Evolutionary conservation across 2,888 invertebrate species (phyloP).

Genomic region (Perizoma flavofasciatum): DNA sequence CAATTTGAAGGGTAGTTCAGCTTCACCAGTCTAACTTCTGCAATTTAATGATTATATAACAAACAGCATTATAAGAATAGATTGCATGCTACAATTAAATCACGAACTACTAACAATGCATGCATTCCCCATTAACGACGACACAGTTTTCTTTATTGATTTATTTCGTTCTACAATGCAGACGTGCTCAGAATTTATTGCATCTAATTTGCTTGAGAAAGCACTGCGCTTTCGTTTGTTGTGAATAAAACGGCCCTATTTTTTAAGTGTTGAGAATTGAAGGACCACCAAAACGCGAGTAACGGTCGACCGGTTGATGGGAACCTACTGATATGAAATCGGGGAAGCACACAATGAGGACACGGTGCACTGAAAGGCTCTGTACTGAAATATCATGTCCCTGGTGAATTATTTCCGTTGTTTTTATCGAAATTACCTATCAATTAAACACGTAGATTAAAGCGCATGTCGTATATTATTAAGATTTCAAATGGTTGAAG

Average conservation of each 20-base stretch:
- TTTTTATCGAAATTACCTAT: no score
- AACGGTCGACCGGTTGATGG: conserved; percentile 26
- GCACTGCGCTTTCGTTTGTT: conserved; percentile 35
- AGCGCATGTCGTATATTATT: no score
- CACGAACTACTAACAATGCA: conserved; percentile 56
- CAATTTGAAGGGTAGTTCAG: neutral
- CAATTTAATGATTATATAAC: conserved; percentile 23
- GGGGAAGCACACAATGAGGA: no score
- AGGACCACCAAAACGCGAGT: conserved; percentile 38
- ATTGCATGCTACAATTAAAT: conserved; percentile 65
- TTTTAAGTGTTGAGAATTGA: conserved; percentile 33
- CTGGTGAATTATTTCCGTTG: no score
- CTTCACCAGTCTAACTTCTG: neutral
- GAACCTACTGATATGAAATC: conserved; percentile 10
- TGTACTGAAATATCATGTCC: no score
- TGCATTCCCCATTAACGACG: conserved; percentile 55
- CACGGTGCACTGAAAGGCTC: no score
- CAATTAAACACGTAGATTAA: no score
- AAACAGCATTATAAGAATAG: conserved; percentile 67
- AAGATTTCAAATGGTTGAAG: neutral
- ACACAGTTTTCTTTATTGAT: conserved; percentile 67
- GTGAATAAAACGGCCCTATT: conserved; percentile 37
- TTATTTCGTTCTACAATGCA: conserved; percentile 56
- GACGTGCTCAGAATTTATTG: conserved; percentile 47
- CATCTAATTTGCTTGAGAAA: conserved; percentile 41